phyloP scores from a whole-genome alignment of 2,888 invertebrate genomes.

The Mythimna vitellina region DNA sequence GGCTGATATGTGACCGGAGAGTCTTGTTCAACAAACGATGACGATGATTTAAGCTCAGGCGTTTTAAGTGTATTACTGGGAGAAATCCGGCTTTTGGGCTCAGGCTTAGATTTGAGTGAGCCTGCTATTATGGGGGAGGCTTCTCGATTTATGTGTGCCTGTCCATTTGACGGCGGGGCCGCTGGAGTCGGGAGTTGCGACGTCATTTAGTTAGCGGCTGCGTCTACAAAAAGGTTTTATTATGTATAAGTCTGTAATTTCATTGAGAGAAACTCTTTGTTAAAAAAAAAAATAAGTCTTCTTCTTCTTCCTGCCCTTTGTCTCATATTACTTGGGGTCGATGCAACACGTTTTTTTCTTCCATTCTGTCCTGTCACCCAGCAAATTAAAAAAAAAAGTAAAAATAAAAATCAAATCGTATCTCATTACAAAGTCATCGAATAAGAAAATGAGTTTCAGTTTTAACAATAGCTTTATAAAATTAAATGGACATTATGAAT shows the following conservation, averaged over 20 bases:
- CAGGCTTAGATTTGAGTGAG: conserved; percentile 88
- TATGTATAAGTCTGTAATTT: neutral
- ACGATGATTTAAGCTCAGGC: conserved; percentile 90
- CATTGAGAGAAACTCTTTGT: neutral
- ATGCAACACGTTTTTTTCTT: too few species aligned
- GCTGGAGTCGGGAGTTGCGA: conserved; percentile 58
- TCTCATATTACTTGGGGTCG: too few species aligned
- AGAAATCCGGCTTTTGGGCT: conserved; percentile 89
- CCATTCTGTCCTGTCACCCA: too few species aligned
- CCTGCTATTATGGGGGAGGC: conserved; percentile 83
- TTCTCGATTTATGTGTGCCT: conserved; percentile 86
- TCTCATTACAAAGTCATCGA: conserved; percentile 22
- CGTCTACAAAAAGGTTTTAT: conserved; percentile 45
- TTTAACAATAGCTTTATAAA: neutral
- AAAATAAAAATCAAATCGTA: neutral
- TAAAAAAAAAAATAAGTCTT: neutral
- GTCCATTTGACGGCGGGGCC: conserved; percentile 71
- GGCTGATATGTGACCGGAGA: conserved; percentile 90
- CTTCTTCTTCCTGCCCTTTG: too few species aligned
- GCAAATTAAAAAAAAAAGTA: too few species aligned
- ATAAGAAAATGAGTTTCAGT: neutral
- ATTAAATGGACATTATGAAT: neutral
- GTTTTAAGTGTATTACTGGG: conserved; percentile 90
- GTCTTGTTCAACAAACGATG: conserved; percentile 91
- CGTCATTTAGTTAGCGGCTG: conserved; percentile 66